Evolutionary conservation across 2,797 vertebrate genomes (phyloP).

Genomic region (Falco berigora): DNA sequence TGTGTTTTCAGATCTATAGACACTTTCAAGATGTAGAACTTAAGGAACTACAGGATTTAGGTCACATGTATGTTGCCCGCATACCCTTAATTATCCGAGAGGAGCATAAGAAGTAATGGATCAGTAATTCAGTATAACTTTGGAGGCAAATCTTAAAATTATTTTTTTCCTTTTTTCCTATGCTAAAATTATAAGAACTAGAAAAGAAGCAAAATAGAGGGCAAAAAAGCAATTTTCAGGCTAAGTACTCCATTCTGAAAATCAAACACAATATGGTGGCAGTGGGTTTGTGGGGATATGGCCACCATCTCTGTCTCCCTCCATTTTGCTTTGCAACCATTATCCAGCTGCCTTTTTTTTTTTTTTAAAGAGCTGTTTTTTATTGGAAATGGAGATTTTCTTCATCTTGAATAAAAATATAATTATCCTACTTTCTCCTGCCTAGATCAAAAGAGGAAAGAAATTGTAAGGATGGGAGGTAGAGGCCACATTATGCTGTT

Average conservation of each 20-base stretch:
- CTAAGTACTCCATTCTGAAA: constrained; percentile 21
- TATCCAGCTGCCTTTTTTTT: neutral
- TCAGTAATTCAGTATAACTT: constrained; percentile 1
- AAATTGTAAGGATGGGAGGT: neutral
- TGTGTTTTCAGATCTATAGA: neutral
- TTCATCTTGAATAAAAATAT: neutral
- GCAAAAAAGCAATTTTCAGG: neutral
- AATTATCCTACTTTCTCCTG: neutral
- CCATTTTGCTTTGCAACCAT: neutral
- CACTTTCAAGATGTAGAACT: neutral
- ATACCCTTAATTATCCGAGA: neutral
- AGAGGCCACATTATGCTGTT: neutral
- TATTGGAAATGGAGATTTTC: neutral
- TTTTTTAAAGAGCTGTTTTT: neutral
- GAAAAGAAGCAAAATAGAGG: neutral
- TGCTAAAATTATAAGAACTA: constrained; percentile 26
- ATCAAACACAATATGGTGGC: constrained; percentile 8
- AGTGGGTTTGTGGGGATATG: constrained; percentile 29
- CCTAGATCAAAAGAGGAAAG: neutral
- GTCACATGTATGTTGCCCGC: neutral
- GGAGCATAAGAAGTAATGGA: neutral
- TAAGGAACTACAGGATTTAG: neutral
- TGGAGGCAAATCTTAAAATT: neutral
- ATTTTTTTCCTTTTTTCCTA: neutral
- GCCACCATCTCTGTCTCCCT: neutral